A percentile compares a stretch with the other conserved stretches of the same genome.
These are phyloP conservation scores for Larimichthys polyactis DNA, from an alignment of 2,113 vertebrate species.

Conservation along the genomic window DNA sequence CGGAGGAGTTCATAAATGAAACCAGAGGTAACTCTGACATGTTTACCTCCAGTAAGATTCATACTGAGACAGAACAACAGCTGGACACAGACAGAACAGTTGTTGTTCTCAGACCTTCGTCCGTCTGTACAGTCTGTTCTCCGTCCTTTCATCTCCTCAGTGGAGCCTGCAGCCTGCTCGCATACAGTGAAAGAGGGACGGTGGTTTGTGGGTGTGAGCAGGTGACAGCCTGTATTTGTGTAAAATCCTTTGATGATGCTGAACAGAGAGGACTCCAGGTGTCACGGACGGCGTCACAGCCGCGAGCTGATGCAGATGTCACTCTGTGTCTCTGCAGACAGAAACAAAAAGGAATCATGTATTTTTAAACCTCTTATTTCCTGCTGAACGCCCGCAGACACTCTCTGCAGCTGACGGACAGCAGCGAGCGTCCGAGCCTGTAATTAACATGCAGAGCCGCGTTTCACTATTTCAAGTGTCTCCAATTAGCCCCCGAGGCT, in stretches of 20 bases:
- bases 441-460: constrained; percentile 48
- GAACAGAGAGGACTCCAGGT: constrained; percentile 74
- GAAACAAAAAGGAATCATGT: background rate
- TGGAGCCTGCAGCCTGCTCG: constrained; percentile 31
- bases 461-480: constrained; percentile 42
- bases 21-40: too few species aligned
- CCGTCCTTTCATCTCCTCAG: constrained; percentile 61
- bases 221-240: constrained; percentile 63
- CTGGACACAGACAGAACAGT: background rate
- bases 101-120: constrained; percentile 9
- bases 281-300: constrained; percentile 29
- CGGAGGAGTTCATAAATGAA: too few species aligned
- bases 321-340: constrained; percentile 10
- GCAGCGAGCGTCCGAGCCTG: constrained; percentile 9
- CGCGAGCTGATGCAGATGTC: constrained; percentile 41
- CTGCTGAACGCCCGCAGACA: constrained; percentile 11
- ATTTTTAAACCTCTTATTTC: background rate
- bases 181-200: constrained; percentile 24
- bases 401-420: background rate
- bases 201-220: constrained; percentile 59
- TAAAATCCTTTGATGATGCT: constrained; percentile 71
- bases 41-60: background rate
- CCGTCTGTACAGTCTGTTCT: background rate
- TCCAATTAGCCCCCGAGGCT: constrained; percentile 36
- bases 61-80: background rate